Conservation (phyloP, 2,888 invertebrate species). For the Athalia rosae region DNA sequence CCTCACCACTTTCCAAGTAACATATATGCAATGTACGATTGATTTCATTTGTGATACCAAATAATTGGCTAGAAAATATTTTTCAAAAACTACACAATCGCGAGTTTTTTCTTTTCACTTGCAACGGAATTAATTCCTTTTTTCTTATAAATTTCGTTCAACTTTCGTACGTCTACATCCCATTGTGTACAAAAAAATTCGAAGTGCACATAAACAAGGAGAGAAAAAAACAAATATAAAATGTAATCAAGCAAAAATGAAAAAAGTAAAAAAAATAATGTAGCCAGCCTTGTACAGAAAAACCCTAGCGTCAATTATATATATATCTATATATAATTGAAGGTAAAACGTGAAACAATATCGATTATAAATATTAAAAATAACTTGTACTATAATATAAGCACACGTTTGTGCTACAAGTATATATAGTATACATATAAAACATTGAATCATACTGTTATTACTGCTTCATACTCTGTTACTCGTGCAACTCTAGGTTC, state of each 20-base stretch:
- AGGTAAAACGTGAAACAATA: constrained; percentile 37
- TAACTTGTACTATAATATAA: constrained; percentile 50
- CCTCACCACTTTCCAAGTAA: too few species aligned
- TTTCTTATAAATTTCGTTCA: background rate
- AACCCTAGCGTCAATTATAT: constrained; percentile 72
- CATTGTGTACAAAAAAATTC: constrained; percentile 15
- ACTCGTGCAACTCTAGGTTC: constrained; percentile 50
- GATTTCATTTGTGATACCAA: too few species aligned
- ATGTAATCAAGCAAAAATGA: background rate
- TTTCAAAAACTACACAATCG: too few species aligned
- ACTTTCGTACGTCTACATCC: background rate
- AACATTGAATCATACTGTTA: constrained; percentile 48
- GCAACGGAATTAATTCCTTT: background rate
- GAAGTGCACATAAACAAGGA: constrained; percentile 48
- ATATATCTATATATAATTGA: constrained; percentile 55
- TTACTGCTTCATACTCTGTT: constrained; percentile 52
- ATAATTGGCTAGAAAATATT: too few species aligned
- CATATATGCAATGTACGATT: too few species aligned
- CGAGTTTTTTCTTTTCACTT: too few species aligned
- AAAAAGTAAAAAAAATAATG: constrained; percentile 57
- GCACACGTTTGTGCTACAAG: constrained; percentile 57
- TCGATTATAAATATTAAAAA: constrained; percentile 52
- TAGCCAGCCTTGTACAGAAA: constrained; percentile 69
- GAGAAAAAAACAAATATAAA: constrained; percentile 32
- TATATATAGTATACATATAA: constrained; percentile 48